These are phyloP conservation scores for Polymixis flavicincta DNA, from an alignment of 2,888 invertebrate species.

Conservation along the genomic window DNA sequence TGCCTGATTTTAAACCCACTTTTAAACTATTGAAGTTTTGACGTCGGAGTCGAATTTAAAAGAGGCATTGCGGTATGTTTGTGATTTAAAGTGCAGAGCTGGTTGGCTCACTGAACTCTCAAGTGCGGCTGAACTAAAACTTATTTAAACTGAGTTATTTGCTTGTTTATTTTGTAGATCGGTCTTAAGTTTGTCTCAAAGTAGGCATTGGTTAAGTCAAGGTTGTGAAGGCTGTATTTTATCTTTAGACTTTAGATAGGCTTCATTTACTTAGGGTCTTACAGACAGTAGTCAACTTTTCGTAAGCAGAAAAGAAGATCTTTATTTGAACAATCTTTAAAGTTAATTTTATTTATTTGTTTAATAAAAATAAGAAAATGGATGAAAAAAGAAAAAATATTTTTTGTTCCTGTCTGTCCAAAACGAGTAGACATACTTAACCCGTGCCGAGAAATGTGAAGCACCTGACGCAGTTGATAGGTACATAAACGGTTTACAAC, in stretches of 20 bases:
- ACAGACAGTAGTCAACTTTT: slow-evolving; percentile 27
- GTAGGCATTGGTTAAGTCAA: slow-evolving; percentile 22
- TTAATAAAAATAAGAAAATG: not conserved
- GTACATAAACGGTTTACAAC: slow-evolving; percentile 56
- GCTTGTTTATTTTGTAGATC: slow-evolving; percentile 19
- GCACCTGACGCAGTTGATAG: slow-evolving; percentile 70
- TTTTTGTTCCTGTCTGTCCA: slow-evolving; percentile 12
- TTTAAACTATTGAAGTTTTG: slow-evolving; percentile 63
- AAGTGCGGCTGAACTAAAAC: slow-evolving; percentile 21
- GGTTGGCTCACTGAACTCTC: slow-evolving; percentile 35
- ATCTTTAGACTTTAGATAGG: slow-evolving; percentile 42
- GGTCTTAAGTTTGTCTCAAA: slow-evolving; percentile 11
- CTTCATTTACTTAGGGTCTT: slow-evolving; percentile 49
- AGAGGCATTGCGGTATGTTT: slow-evolving; percentile 49
- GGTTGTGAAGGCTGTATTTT: slow-evolving; percentile 40
- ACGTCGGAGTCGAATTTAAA: slow-evolving; percentile 55
- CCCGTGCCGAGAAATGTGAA: slow-evolving; percentile 58
- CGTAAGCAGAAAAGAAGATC: slow-evolving; percentile 30
- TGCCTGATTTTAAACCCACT: slow-evolving; percentile 60
- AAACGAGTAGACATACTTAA: slow-evolving; percentile 55
- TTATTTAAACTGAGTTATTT: slow-evolving; percentile 31
- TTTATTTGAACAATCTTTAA: slow-evolving; percentile 27
- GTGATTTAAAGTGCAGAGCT: slow-evolving; percentile 42
- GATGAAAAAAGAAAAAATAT: not conserved
- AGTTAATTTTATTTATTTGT: not conserved